Percentiles rank a stretch among this genome's conserved stretches.
Evolutionary conservation across 2,797 vertebrate species (phyloP).

Genomic region (Serranus cabrilla): DNA sequence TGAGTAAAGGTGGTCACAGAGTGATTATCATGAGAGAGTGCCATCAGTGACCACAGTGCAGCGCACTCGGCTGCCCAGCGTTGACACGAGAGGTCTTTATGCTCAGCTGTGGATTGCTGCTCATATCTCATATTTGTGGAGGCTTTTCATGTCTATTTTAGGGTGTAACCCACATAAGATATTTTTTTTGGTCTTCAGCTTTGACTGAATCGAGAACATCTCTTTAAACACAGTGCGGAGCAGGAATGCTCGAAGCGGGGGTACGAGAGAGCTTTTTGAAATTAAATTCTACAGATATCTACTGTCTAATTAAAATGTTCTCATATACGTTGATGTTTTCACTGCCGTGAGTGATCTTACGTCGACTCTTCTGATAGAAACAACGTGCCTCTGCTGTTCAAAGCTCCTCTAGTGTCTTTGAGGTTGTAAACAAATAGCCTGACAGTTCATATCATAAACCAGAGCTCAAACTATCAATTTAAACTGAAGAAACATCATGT

Average conservation of each 20-base stretch:
- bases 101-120: slow-evolving; percentile 21
- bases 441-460: slow-evolving; percentile 1
- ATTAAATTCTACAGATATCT: slow-evolving; percentile 10
- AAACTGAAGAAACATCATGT: neutral
- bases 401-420: slow-evolving; percentile 15
- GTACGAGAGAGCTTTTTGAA: neutral
- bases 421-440: slow-evolving; percentile 32
- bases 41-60: slow-evolving; percentile 37
- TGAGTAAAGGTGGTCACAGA: slow-evolving; percentile 47
- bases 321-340: slow-evolving; percentile 11
- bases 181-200: slow-evolving; percentile 23
- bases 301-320: slow-evolving; percentile 20
- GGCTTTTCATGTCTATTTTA: slow-evolving; percentile 40
- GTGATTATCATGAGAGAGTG: slow-evolving; percentile 45
- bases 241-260: neutral
- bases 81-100: slow-evolving; percentile 28
- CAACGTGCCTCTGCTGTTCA: slow-evolving; percentile 27
- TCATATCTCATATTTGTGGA: slow-evolving; percentile 22
- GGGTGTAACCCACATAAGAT: slow-evolving; percentile 14
- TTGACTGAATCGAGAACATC: slow-evolving; percentile 12
- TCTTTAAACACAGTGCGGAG: slow-evolving; percentile 9
- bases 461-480: slow-evolving; percentile 4
- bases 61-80: slow-evolving; percentile 2
- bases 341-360: slow-evolving; percentile 14
- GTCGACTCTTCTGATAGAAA: slow-evolving; percentile 22